phyloP scores from a whole-genome alignment of 2,888 invertebrate species.

The Harpalus rubripes region DNA sequence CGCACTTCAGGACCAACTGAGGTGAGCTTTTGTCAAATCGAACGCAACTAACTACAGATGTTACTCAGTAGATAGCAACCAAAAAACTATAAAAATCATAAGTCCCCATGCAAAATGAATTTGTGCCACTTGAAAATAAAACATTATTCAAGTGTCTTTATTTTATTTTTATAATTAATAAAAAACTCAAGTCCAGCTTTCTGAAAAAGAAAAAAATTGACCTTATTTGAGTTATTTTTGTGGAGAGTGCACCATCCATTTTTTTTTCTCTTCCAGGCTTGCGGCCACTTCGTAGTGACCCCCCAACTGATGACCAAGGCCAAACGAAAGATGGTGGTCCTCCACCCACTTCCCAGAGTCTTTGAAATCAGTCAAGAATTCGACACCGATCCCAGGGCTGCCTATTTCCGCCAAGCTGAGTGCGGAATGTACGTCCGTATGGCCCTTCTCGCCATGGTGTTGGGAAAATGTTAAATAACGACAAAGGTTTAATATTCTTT shows the following conservation, averaged over 20 bases:
- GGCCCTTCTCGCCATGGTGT: constrained; percentile 95
- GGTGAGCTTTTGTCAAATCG: no score
- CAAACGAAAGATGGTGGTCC: constrained; percentile 95
- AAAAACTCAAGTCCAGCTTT: no score
- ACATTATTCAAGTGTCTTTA: no score
- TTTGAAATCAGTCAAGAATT: constrained; percentile 97
- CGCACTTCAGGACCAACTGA: no score
- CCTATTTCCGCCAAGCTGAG: constrained; percentile 98
- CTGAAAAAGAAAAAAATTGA: no score
- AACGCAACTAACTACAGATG: no score
- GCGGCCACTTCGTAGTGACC: constrained; percentile 93
- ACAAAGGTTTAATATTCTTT: constrained; percentile 44
- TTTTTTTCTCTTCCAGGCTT: constrained; percentile 81
- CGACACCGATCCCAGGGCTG: constrained; percentile 97
- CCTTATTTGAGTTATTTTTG: background rate
- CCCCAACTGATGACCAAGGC: constrained; percentile 97
- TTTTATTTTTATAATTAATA: no score
- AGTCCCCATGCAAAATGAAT: no score
- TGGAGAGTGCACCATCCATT: background rate
- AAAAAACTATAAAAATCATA: no score
- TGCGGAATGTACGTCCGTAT: constrained; percentile 99
- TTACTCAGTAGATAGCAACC: no score
- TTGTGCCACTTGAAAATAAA: no score
- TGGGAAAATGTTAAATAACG: constrained; percentile 80
- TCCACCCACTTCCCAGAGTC: constrained; percentile 97